These are phyloP conservation scores for Cossypha heuglini DNA, from an alignment of 2,797 vertebrate species.

Conservation along the genomic window DNA sequence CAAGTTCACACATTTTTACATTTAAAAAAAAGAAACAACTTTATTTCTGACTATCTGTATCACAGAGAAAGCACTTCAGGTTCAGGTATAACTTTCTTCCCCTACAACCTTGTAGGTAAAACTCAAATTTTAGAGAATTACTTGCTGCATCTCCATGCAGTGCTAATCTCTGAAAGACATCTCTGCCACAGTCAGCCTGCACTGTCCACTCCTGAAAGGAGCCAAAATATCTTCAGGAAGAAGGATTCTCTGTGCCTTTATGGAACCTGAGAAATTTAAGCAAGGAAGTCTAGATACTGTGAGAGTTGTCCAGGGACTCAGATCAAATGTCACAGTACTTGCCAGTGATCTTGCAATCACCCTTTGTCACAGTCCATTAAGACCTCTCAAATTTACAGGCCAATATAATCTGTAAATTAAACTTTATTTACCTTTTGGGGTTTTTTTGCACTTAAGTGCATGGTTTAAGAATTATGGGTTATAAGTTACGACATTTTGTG, in stretches of 20 bases:
- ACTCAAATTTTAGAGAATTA: neutral
- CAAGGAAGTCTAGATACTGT: neutral
- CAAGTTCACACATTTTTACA: neutral
- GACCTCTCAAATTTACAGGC: neutral
- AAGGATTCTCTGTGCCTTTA: neutral
- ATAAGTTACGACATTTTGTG: neutral
- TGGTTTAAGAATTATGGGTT: neutral
- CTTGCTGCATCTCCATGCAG: neutral
- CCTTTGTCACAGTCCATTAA: neutral
- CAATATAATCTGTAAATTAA: neutral
- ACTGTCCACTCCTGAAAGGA: neutral
- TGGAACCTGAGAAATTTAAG: neutral
- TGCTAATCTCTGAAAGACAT: neutral
- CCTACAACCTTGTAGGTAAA: neutral
- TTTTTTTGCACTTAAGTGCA: neutral
- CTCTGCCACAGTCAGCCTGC: neutral
- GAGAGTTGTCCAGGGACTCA: neutral
- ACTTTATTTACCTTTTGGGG: neutral
- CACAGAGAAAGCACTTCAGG: neutral
- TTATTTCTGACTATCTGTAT: neutral
- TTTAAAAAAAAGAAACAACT: accelerated
- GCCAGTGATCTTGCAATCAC: neutral
- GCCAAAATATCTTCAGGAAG: neutral
- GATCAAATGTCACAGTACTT: neutral
- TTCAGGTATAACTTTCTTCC: neutral